These are phyloP conservation scores for Odiellus spinosus DNA, from an alignment of 2,888 invertebrate genomes.

Conservation along the genomic window DNA sequence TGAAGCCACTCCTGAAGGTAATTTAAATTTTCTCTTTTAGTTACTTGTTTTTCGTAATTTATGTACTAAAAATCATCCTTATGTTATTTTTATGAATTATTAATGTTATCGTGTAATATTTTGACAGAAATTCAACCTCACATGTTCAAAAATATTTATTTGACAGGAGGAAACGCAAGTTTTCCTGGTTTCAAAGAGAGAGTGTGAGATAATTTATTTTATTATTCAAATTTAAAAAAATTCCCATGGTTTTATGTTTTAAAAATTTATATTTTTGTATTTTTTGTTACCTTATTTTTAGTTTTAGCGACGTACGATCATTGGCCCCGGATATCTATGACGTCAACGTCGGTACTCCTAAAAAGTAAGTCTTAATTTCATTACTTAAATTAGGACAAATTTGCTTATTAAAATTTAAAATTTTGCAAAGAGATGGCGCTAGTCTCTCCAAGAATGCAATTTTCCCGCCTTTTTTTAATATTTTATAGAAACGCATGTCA, in stretches of 20 bases:
- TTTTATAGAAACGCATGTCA: too few species aligned
- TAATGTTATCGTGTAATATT: too few species aligned
- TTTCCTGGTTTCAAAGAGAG: slow-evolving; percentile 73
- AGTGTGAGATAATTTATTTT: slow-evolving; percentile 36
- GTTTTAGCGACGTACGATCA: slow-evolving; percentile 50
- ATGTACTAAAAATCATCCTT: not conserved
- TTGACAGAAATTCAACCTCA: slow-evolving; percentile 44
- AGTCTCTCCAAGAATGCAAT: too few species aligned
- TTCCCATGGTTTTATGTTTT: not conserved
- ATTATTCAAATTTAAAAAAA: not conserved
- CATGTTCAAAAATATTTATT: slow-evolving; percentile 41
- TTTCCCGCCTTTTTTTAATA: too few species aligned
- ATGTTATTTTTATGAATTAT: not conserved
- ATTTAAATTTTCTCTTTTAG: not conserved
- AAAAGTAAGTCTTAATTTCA: slow-evolving; percentile 38
- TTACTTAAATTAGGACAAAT: too few species aligned
- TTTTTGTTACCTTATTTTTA: slow-evolving; percentile 17
- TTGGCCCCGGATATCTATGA: slow-evolving; percentile 59
- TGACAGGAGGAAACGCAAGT: slow-evolving; percentile 55
- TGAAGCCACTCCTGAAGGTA: slow-evolving; percentile 50
- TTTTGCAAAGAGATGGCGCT: too few species aligned
- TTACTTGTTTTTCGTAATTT: slow-evolving; percentile 3
- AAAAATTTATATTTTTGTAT: not conserved
- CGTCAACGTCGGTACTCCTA: slow-evolving; percentile 51
- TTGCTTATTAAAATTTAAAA: too few species aligned